Base-by-base conservation (phyloP, 2,797 vertebrate species). In the Numenius phaeopus region DNA sequence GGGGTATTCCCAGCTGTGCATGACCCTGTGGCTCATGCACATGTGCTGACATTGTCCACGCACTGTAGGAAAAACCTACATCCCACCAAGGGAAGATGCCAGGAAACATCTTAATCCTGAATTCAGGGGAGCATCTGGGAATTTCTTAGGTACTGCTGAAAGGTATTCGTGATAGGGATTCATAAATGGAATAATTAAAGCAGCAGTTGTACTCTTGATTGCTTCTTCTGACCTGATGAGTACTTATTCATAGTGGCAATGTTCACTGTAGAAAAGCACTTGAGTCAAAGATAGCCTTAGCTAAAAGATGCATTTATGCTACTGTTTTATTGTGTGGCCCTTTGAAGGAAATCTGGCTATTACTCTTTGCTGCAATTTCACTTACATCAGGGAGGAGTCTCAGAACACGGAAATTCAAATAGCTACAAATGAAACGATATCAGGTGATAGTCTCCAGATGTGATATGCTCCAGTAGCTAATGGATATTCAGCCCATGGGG, bases 11-110 rank as follows among this genome's bases (percentile, higher is more conserved):
- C 49, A 89, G 22, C 26, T 64, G 37, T 17, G 26, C 1, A 0
- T 39, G 27, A 20, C 55, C 37, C 18, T 24, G 27, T 49, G 54
- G 20, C 22, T 75, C 8, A 13, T 7, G 29, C 21, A 19, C 13
- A 5, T 9, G 11, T 62, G 42, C 15, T 0, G 1, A n/a, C 11
- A 4, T 37, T 47, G 32, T 23, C 29, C 10, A 7, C n/a, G 16
- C 8, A 22, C 12, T 5, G 40, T 20, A 65, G 40, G 22, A 47
- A 37, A 44, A 67, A n/a, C 4, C 10, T 62, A 7, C 20, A 32
- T 46, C 3, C 29, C 32, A 52, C 27, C 29, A 40, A 64, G 24
- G 15, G 37, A 80, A 80, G 44, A 58, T 70, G 30, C 30, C 26
- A 58, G 50, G 39, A 79, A 52, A 14, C 54, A 62, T 57, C n/a